Evolutionary conservation across 1,140 invertebrate genomes (phyloP), one percentile per base, ranked within the genome.

Genomic region (Penaeus japonicus): DNA sequence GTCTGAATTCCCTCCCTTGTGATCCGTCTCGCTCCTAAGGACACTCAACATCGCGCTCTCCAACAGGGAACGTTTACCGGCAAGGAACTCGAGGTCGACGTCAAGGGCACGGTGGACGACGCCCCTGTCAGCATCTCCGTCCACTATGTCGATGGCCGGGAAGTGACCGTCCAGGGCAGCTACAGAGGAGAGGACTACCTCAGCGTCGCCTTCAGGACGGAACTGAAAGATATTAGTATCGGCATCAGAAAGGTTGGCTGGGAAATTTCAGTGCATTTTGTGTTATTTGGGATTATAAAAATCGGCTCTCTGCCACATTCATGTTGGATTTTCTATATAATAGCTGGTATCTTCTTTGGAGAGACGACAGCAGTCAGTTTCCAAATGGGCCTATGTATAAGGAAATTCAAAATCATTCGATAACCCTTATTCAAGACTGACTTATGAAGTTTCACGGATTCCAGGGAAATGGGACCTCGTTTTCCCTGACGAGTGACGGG

Each of bases 61-160:
- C 32, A 75, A 32, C 54, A 85, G 84, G 84, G 84, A 17, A 85
- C n/a, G 24, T 85, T 85, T 30, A 85, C 84, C 1, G 84, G 84
- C 4, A 75, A 85, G 2, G 84, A 85, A 24, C n/a, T 85, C 10
- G 70, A 85, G 57, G 39, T 85, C 12, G 54, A 35, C n/a, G 73
- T 85, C 0, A 53, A 53, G 47, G 84, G 84, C n/a, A 30, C 54
- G 35, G 70, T 85, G 17, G 84, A 85, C 35, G 84, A 65, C 18
- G 73, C 35, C 4, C 84, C 84, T 10, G n/a, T 85, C 54, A 55
- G 54, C 30, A 57, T 59, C n/a, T 27, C 39, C 4, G 27, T 79
- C 39, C 65, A 85, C 22, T 85, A 79, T 18, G 20, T 75, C 4
- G 70, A 78, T 27, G 75, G 73, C 47, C 54, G 57, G 54, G 30